phyloP scores from a whole-genome alignment of 2,113 vertebrate genomes.

The Varanus salvator region DNA sequence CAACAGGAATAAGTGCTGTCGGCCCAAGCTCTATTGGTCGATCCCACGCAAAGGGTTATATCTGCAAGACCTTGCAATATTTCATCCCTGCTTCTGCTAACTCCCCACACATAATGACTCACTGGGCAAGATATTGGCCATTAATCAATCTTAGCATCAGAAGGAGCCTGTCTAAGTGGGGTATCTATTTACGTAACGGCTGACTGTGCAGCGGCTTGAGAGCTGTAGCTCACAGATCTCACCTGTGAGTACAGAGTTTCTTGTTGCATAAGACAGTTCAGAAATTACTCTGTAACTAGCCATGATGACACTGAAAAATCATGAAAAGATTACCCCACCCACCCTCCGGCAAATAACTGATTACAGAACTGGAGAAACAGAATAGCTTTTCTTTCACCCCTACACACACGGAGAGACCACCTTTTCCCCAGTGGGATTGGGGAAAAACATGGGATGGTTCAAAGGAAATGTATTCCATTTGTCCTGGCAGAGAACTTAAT shows the following conservation, averaged over 20 bases:
- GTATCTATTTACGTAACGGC: not conserved
- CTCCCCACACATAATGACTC: not conserved
- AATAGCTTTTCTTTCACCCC: conserved; percentile 41
- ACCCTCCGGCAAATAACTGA: conserved; percentile 44
- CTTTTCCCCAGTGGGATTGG: conserved; percentile 49
- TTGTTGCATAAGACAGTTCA: conserved; percentile 40
- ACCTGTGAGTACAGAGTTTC: conserved; percentile 26
- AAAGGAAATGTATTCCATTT: conserved; percentile 63
- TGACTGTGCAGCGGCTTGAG: not conserved
- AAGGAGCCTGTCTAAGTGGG: not conserved
- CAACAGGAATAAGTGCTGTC: not conserved
- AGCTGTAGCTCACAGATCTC: conserved; percentile 22
- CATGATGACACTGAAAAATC: conserved; percentile 50
- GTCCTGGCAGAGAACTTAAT: conserved; percentile 59
- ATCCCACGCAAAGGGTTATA: not conserved
- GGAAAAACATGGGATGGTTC: conserved; percentile 52
- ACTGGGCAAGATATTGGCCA: not conserved
- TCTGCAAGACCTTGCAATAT: not conserved
- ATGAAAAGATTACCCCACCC: conserved; percentile 6
- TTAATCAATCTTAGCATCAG: not conserved
- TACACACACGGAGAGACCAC: not conserved
- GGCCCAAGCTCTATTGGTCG: too few relatives aligned
- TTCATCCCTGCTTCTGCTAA: not conserved
- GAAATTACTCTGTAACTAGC: conserved; percentile 30
- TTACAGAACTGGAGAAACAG: conserved; percentile 57